phyloP scores from a whole-genome alignment of 2,888 invertebrate species.

The Caenorhabditis sulstoni region DNA sequence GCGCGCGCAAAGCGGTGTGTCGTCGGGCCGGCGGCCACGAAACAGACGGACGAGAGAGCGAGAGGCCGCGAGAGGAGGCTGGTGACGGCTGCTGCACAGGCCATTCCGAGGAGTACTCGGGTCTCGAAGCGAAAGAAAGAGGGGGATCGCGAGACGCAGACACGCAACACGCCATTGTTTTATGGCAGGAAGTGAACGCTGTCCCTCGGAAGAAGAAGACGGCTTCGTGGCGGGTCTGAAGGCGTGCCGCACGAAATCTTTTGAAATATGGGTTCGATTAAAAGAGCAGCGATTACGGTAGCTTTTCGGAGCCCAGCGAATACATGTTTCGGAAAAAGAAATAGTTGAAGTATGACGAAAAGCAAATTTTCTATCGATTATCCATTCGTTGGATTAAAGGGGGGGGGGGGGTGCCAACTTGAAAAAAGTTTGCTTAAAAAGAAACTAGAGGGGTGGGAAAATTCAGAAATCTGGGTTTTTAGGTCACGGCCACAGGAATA shows the following conservation, averaged over 20 bases:
- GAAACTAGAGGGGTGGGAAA: too few species aligned
- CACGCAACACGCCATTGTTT: conserved; percentile 47
- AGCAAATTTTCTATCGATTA: too few species aligned
- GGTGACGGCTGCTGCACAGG: conserved; percentile 10
- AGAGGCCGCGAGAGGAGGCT: conserved; percentile 1
- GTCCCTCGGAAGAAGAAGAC: conserved; percentile 16
- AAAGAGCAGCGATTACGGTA: neutral
- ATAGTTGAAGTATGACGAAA: too few species aligned
- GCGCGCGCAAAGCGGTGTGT: conserved; percentile 17
- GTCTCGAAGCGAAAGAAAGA: conserved; percentile 41
- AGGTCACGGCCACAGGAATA: too few species aligned
- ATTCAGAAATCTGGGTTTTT: too few species aligned
- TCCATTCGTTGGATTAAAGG: too few species aligned
- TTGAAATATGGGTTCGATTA: neutral
- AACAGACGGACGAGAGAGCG: conserved; percentile 32
- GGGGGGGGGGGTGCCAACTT: too few species aligned
- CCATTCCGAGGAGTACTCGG: conserved; percentile 43
- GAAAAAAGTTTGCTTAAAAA: too few species aligned
- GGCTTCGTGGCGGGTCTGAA: conserved; percentile 5
- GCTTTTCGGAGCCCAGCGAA: neutral
- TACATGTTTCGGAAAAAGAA: too few species aligned
- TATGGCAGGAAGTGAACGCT: conserved; percentile 43
- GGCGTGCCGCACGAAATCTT: neutral
- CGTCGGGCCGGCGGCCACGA: conserved; percentile 26
- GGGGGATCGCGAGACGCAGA: conserved; percentile 9